These are phyloP conservation scores for Drosophila burlai DNA, from an alignment of 1,140 invertebrate genomes.

Conservation along the genomic window DNA sequence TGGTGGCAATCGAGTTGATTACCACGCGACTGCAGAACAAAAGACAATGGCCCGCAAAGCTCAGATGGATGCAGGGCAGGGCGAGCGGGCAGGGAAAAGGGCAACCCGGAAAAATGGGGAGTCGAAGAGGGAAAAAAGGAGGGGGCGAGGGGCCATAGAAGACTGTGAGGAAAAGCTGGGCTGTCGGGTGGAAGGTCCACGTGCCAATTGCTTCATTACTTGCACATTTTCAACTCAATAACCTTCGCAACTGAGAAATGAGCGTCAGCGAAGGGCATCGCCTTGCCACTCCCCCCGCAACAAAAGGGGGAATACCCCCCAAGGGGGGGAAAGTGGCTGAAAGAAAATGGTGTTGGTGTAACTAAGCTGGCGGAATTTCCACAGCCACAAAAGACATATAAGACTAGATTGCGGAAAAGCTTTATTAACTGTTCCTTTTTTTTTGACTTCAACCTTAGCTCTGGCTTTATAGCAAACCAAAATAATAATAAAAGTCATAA, in stretches of 20 bases:
- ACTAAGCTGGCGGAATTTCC: conserved; percentile 21
- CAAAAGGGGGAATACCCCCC: not conserved
- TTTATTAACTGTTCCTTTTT: conserved; percentile 1
- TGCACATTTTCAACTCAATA: conserved; percentile 53
- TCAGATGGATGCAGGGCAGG: not conserved
- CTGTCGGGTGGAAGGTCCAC: conserved; percentile 16
- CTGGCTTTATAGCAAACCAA: too few relatives aligned
- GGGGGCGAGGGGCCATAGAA: not conserved
- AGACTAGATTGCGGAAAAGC: not conserved
- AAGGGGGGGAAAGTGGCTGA: too few relatives aligned
- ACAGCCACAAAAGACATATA: not conserved
- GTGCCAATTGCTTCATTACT: conserved; percentile 56
- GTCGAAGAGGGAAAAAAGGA: too few relatives aligned
- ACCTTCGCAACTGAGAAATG: conserved; percentile 8
- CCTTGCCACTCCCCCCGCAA: not conserved
- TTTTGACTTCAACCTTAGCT: not conserved
- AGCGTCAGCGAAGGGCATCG: conserved; percentile 1
- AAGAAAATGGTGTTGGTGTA: conserved; percentile 3
- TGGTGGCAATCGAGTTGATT: conserved; percentile 53
- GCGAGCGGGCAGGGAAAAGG: not conserved
- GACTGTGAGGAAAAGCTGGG: not conserved
- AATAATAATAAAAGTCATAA: not conserved
- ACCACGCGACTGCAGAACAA: conserved; percentile 48
- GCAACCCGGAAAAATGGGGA: not conserved
- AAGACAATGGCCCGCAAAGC: conserved; percentile 37